Evolutionary conservation across 1,140 invertebrate genomes (phyloP), one percentile per base, ranked within the genome.

Genomic region (Bradysia coprophila): DNA sequence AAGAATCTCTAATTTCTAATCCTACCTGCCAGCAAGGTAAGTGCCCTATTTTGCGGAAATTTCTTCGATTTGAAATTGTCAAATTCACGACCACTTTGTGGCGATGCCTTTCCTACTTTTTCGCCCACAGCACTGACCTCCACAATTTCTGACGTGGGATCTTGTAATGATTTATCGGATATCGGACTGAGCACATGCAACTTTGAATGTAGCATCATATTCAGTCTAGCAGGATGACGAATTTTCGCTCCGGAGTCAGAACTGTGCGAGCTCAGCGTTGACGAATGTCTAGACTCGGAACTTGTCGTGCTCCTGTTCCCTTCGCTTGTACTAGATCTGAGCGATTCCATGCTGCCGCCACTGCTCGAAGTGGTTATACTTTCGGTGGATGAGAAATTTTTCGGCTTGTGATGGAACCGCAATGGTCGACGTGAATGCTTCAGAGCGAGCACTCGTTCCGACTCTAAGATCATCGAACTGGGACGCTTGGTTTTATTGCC

Each of bases 121-220:
- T 83, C 80, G 1, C 77, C 80, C 13, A 73, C 76, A 3, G 32
- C 32, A 34, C 32, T 16, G 32, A 16, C 32, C 13, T 13, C 32
- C n/a, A 34, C n/a, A 5, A 34, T 34, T 34, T 34, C 32, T 13
- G 32, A 34, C 11, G 81, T n/a, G n/a, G n/a, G 82, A 52, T 89
- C 84, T 53, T 86, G 80, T 2, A 81, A 83, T n/a, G 83, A 87
- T 55, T 88, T 88, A 59, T 89, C 85, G 21, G 83, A 88, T 50
- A 89, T 90, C 5, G 85, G 85, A 42, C 83, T 88, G 13, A 90
- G 66, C 49, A 88, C 84, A 54, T 87, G 81, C 46, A 86, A 57
- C 54, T 86, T 85, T 9, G 73, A 68, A 53, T 80, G 75, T 45
- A 74, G 69, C 15, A 71, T 68, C 18, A 70, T 57, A 50, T 76